phyloP scores from a whole-genome alignment of 2,797 vertebrate species.

The Myotis planiceps region DNA sequence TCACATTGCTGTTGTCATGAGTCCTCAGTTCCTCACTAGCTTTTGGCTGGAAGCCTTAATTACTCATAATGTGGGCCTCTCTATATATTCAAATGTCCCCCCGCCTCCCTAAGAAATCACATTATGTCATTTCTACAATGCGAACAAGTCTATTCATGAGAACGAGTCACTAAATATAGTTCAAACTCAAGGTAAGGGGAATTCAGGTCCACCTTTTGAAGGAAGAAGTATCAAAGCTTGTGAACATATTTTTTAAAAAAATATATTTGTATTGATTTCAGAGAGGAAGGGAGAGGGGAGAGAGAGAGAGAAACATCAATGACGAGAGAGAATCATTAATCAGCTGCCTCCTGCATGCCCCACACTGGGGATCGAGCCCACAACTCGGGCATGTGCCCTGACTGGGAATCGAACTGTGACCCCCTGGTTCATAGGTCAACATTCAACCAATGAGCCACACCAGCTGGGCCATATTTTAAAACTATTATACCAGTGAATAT shows the following conservation, averaged over 20 bases:
- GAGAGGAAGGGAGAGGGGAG: too few relatives aligned
- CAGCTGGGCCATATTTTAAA: slow-evolving; percentile 6
- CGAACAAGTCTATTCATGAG: not conserved
- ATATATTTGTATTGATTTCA: too few relatives aligned
- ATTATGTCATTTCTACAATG: not conserved
- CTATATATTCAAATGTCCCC: not conserved
- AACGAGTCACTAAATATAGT: not conserved
- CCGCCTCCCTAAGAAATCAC: not conserved
- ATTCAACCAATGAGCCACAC: too few relatives aligned
- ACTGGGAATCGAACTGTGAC: too few relatives aligned
- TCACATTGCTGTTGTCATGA: not conserved
- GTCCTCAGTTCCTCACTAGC: not conserved
- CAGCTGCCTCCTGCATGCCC: too few relatives aligned
- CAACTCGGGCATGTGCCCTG: too few relatives aligned
- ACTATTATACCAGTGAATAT: not conserved
- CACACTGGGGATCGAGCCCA: too few relatives aligned
- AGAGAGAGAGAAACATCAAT: too few relatives aligned
- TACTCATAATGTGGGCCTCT: not conserved
- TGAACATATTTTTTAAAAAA: not conserved
- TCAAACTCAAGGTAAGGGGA: not conserved
- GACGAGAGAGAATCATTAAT: too few relatives aligned
- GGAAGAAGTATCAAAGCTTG: not conserved
- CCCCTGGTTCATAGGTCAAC: too few relatives aligned
- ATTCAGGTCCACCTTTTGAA: not conserved
- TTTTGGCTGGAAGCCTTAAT: not conserved